Evolutionary conservation across 2,888 invertebrate species (phyloP).

Genomic region (Cabera pusaria): DNA sequence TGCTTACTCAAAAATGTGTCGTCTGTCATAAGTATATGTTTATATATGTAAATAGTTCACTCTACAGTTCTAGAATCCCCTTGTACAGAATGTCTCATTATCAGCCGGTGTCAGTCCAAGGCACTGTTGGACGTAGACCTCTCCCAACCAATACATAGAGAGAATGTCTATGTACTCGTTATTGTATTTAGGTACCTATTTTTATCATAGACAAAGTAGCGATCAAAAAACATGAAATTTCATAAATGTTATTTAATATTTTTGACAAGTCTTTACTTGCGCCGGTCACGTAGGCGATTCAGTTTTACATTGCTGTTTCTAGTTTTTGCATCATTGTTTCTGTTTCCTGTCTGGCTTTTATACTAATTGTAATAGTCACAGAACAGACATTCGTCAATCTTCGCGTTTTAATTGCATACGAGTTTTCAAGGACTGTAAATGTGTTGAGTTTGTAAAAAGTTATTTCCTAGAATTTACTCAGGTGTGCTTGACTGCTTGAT

Average conservation of each 20-base stretch:
- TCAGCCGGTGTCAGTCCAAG: too few species aligned
- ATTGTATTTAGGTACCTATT: too few species aligned
- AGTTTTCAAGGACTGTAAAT: slow-evolving; percentile 14
- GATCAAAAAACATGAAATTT: too few species aligned
- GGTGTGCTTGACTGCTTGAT: slow-evolving; percentile 1
- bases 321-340: slow-evolving; percentile 44
- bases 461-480: slow-evolving; percentile 8
- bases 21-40: too few species aligned
- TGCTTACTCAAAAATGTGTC: too few species aligned
- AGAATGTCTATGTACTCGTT: too few species aligned
- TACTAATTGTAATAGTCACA: slow-evolving; percentile 5
- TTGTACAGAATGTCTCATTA: too few species aligned
- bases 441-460: background rate
- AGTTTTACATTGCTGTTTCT: slow-evolving; percentile 32
- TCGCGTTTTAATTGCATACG: slow-evolving; percentile 11
- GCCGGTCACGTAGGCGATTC: slow-evolving; percentile 63
- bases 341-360: slow-evolving; percentile 48
- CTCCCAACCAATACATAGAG: too few species aligned
- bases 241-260: slow-evolving; percentile 34
- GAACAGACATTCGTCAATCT: slow-evolving; percentile 10
- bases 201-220: too few species aligned
- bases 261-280: slow-evolving; percentile 50
- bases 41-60: too few species aligned
- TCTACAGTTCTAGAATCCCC: too few species aligned
- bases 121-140: too few species aligned